phyloP scores from a whole-genome alignment of 2,888 invertebrate species.

The Liodrosophila aerea region DNA sequence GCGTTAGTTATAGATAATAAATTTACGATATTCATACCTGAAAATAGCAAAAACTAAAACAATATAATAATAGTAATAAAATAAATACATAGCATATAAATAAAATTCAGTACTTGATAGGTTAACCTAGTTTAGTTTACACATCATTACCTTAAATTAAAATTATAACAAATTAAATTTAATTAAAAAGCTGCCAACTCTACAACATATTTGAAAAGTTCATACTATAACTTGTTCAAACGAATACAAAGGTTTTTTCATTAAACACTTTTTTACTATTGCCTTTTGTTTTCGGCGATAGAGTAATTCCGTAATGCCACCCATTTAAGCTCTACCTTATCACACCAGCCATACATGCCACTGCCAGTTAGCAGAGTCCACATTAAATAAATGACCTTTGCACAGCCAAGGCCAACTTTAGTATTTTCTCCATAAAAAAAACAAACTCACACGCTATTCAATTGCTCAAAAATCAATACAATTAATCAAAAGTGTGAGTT shows the following conservation, averaged over 20 bases:
- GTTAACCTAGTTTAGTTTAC: too few species aligned
- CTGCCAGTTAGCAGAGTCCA: constrained; percentile 11
- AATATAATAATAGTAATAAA: too few species aligned
- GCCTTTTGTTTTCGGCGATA: not conserved
- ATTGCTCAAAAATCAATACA: constrained; percentile 34
- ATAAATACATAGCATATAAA: too few species aligned
- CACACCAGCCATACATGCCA: not conserved
- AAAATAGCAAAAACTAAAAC: too few species aligned
- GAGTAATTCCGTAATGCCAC: not conserved
- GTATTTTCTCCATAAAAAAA: constrained; percentile 16
- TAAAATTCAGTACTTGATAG: too few species aligned
- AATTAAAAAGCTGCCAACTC: too few species aligned
- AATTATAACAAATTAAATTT: not conserved
- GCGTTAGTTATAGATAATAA: too few species aligned
- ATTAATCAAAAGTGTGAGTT: constrained; percentile 64
- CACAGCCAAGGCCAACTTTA: constrained; percentile 18
- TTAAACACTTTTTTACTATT: too few species aligned
- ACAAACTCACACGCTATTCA: constrained; percentile 32
- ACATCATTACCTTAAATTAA: too few species aligned
- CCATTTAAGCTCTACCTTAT: constrained; percentile 13
- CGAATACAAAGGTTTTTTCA: too few species aligned
- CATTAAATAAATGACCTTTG: constrained; percentile 30
- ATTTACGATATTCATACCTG: too few species aligned
- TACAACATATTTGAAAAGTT: too few species aligned
- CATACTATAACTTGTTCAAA: not conserved